These are phyloP conservation scores for Drosophila sechellia DNA, from an alignment of 1,140 invertebrate genomes.

Conservation along the genomic window DNA sequence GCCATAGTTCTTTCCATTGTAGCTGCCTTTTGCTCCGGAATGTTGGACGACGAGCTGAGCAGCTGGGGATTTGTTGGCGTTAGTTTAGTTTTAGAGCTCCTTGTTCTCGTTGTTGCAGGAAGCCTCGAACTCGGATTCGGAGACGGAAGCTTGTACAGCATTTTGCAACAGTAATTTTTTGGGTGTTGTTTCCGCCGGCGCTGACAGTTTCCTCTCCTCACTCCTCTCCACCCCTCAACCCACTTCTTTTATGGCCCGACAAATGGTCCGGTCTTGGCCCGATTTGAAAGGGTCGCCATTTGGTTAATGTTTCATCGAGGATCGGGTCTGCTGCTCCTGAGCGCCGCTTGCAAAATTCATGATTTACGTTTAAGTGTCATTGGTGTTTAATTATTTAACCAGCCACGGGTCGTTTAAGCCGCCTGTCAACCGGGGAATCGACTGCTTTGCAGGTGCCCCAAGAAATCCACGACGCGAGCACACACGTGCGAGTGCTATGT, in stretches of 20 bases:
- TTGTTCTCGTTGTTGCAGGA: conserved; percentile 62
- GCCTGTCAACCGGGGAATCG: conserved; percentile 34
- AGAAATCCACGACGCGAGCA: conserved; percentile 18
- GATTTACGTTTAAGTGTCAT: conserved; percentile 83
- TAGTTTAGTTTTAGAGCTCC: conserved; percentile 51
- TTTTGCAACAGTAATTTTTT: conserved; percentile 82
- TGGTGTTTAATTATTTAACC: conserved; percentile 79
- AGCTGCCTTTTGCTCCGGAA: conserved; percentile 38
- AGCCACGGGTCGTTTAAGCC: conserved; percentile 69
- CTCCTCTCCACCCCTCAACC: neutral
- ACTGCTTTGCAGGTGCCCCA: conserved; percentile 32
- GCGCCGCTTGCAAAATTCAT: conserved; percentile 73
- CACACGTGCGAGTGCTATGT: conserved; percentile 30
- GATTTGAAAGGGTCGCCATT: conserved; percentile 63
- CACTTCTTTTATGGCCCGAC: conserved; percentile 58
- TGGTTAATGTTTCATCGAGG: conserved; percentile 67
- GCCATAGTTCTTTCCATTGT: conserved; percentile 69
- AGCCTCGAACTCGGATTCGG: conserved; percentile 43
- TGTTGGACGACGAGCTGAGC: conserved; percentile 58
- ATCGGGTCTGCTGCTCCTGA: conserved; percentile 31
- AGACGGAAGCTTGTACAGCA: conserved; percentile 77
- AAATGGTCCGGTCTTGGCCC: conserved; percentile 26
- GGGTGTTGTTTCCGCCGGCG: conserved; percentile 80
- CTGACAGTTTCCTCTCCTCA: conserved; percentile 56
- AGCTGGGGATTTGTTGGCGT: conserved; percentile 70